Percentiles rank a stretch among this genome's conserved stretches.
These are phyloP conservation scores for Chlorops oryzae DNA, from an alignment of 1,140 invertebrate species.

Conservation along the genomic window DNA sequence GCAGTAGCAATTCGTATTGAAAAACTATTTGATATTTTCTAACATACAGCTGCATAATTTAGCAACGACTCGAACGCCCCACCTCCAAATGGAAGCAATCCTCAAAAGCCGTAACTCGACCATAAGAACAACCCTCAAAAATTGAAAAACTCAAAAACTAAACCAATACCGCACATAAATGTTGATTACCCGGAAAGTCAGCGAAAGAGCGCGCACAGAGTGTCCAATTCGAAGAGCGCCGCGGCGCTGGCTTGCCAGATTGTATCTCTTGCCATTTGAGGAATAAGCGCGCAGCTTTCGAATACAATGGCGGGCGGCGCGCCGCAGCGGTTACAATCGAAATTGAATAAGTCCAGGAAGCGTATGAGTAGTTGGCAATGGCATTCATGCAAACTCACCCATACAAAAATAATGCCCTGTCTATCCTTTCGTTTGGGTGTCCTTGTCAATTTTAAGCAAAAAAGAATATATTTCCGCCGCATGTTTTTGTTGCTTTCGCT, in stretches of 20 bases:
- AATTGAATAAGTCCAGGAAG: slow-evolving; percentile 9
- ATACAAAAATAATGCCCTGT: slow-evolving; percentile 10
- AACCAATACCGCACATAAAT: slow-evolving; percentile 18
- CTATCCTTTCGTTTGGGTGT: no score
- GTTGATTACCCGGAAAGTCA: slow-evolving; percentile 3
- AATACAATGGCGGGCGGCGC: slow-evolving; percentile 6
- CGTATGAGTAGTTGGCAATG: not conserved
- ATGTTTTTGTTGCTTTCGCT: no score
- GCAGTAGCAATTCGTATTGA: no score
- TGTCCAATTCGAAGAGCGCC: no score
- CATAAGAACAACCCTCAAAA: no score
- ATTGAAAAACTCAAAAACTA: no score
- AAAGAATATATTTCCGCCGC: no score
- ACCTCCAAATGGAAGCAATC: no score
- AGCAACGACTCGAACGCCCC: slow-evolving; percentile 1
- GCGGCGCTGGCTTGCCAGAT: not conserved
- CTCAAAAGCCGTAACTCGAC: no score
- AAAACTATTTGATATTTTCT: no score
- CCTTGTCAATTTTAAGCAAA: no score
- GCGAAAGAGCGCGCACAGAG: no score
- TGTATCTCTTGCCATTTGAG: not conserved
- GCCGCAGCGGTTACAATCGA: slow-evolving; percentile 7
- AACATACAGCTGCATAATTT: not conserved
- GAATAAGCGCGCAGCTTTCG: slow-evolving; percentile 4
- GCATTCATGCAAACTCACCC: not conserved